A percentile compares a stretch with the other conserved stretches of the same genome.
phyloP scores from a whole-genome alignment of 2,888 invertebrate genomes.

The Argyresthia goedartella region DNA sequence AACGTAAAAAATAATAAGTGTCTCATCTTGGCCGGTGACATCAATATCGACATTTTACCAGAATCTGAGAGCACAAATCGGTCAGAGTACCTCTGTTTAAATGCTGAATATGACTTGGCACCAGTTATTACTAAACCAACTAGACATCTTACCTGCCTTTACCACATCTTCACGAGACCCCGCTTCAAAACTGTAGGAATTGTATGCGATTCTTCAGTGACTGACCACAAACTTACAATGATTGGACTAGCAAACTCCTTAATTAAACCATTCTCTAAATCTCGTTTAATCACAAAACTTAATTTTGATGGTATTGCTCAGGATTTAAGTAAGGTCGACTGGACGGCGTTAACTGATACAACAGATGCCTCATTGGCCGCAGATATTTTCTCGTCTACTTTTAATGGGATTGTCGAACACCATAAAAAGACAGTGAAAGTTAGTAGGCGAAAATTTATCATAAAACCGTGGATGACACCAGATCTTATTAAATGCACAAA shows the following conservation, averaged over 20 bases:
- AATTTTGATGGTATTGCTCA: neutral
- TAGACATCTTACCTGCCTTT: neutral
- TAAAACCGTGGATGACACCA: no score
- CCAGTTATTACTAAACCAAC: slow-evolving; percentile 2
- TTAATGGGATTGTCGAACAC: neutral
- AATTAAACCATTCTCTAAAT: neutral
- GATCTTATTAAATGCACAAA: no score
- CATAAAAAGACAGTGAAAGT: no score
- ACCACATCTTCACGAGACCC: neutral
- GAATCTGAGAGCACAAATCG: neutral
- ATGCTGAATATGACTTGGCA: slow-evolving; percentile 1
- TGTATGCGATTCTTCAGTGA: neutral
- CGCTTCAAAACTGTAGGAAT: neutral
- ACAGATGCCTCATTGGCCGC: neutral
- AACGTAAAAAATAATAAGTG: neutral
- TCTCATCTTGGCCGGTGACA: neutral
- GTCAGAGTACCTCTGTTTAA: neutral
- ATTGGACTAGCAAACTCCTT: neutral
- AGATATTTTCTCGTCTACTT: neutral
- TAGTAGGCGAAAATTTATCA: no score
- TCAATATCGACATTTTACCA: no score
- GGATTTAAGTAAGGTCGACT: neutral
- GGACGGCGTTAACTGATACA: neutral
- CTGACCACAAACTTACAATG: neutral
- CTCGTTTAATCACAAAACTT: neutral